These are phyloP conservation scores for Limonius californicus DNA, from an alignment of 1,140 invertebrate genomes.

Conservation along the genomic window DNA sequence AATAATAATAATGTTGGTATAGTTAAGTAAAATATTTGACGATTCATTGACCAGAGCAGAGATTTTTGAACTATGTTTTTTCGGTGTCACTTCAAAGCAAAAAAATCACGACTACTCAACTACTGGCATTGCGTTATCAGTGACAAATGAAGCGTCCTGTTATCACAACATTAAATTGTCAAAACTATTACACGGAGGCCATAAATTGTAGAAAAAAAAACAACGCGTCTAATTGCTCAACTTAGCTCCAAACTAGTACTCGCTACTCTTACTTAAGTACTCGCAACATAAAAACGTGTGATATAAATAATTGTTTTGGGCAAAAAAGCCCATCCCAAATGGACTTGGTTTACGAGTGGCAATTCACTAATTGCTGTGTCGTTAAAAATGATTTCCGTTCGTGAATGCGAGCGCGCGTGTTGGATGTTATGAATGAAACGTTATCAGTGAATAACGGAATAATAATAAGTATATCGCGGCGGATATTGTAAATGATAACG, in stretches of 20 bases:
- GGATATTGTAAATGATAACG: conserved; percentile 25
- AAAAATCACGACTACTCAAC: not conserved
- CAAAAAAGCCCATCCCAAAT: not conserved
- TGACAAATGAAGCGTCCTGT: conserved; percentile 5
- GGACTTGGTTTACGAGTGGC: not conserved
- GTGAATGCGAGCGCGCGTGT: not conserved
- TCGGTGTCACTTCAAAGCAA: not conserved
- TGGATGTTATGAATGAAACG: conserved; percentile 3
- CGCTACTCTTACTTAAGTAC: not conserved
- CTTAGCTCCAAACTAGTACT: too few species aligned
- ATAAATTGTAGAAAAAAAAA: not conserved
- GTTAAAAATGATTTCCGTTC: not conserved
- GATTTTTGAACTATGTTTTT: not conserved
- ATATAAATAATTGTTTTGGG: not conserved
- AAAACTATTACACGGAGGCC: not conserved
- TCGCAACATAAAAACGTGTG: not conserved
- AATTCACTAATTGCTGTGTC: not conserved
- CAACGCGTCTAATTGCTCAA: not conserved
- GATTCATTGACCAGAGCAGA: not conserved
- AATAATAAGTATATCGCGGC: conserved; percentile 14
- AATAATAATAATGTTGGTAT: too few species aligned
- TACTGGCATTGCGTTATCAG: not conserved
- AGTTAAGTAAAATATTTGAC: too few species aligned
- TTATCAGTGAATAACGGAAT: conserved; percentile 23
- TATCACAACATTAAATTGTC: conserved; percentile 9